Evolutionary conservation across 37 sponge, comb jelly and placozoan genomes (phyloP), one percentile per base, ranked within the genome.

Genomic region (Axinella damicornis): DNA sequence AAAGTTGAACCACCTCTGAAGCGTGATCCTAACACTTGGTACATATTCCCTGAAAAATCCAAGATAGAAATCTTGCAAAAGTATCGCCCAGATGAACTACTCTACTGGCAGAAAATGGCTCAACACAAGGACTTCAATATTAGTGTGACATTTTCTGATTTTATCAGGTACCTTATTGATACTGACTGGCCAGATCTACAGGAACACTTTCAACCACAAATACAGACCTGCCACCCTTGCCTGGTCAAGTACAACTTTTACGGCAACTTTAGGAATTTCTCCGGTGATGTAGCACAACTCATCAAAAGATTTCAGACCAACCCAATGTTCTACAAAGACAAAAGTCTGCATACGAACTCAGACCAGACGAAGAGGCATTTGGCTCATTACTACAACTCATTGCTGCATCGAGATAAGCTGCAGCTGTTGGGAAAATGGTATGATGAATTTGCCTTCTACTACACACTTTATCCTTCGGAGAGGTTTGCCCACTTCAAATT

Each of bases 211-310:
- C 40, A 46, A 61, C 77, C 87, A 28, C 18, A 73, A 16, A 37
- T 81, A 1, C 70, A 91, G 40, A 53, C 86, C 0, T 91, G 91
- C 33, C 82, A 81, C 56, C 91, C 91, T 37, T 91, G 91, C 59
- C 63, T 75, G 0, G 57, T 86, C 15, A 56, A 71, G 12, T 91
- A 73, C 66, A 76, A 91, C 73, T 86, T 81, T 33, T 91, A 91
- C 60, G 83, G 68, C 0, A 82, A 86, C 62, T 81, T 86, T 40
- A 74, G 74, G 28, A 81, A 71, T 36, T n/a, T 73, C 24, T 74
- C 84, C 1, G 13, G 35, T 1, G 90, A 89, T 34, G 61, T 65
- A 11, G n/a, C 18, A 28, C 57, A 19, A 15, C 58, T 87, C 18
- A 80, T 87, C 21, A 52, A 66, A 41, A 86, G 78, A 27, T 83